These are phyloP conservation scores for Eilema griseolum DNA, from an alignment of 2,888 invertebrate genomes.

Conservation along the genomic window DNA sequence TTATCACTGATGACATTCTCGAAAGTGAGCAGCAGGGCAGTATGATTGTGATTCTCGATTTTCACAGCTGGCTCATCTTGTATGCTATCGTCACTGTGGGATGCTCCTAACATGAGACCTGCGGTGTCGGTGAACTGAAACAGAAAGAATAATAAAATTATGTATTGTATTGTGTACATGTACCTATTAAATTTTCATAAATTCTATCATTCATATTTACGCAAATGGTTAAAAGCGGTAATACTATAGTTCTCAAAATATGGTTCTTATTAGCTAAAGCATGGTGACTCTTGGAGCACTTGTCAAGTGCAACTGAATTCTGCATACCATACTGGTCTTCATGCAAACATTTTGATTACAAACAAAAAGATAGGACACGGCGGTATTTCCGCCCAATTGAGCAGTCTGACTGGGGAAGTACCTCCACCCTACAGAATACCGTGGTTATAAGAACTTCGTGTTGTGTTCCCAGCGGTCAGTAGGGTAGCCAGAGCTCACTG, in stretches of 20 bases:
- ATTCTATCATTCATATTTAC: neutral
- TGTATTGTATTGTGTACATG: neutral
- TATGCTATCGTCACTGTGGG: slow-evolving; percentile 63
- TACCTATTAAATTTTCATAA: neutral
- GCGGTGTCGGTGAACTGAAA: slow-evolving; percentile 71
- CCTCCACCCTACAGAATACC: no score
- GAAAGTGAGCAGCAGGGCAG: slow-evolving; percentile 74
- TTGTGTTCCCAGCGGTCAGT: no score
- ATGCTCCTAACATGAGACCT: slow-evolving; percentile 64
- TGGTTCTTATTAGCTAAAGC: neutral
- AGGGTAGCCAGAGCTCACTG: no score
- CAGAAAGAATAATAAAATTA: neutral
- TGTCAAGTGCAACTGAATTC: neutral
- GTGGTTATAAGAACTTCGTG: no score
- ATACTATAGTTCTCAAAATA: neutral
- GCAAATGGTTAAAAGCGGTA: neutral
- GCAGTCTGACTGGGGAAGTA: no score
- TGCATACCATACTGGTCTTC: neutral
- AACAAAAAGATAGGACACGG: no score
- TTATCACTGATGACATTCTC: slow-evolving; percentile 72
- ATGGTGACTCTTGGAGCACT: neutral
- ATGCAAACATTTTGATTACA: neutral
- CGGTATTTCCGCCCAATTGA: no score
- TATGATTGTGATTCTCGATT: slow-evolving; percentile 68
- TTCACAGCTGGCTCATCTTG: slow-evolving; percentile 67